Conservation (phyloP, 2,113 vertebrate genomes). For the Craseonycteris thonglongyai region DNA sequence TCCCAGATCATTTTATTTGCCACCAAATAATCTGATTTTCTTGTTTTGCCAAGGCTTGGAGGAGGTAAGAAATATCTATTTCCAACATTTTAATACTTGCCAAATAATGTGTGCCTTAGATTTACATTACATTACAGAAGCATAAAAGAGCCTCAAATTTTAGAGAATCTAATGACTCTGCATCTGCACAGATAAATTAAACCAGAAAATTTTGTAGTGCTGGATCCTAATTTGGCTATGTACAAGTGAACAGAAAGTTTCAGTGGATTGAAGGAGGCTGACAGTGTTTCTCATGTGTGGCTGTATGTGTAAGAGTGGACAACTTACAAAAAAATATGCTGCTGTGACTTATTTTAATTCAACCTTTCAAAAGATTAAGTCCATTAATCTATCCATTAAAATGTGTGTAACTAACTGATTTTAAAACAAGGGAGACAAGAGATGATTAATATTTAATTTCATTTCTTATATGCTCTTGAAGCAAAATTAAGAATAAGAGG, state of each 20-base stretch:
- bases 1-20: not conserved
- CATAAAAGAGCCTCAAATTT: not conserved
- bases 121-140: not conserved
- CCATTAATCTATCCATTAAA: not conserved
- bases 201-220: not conserved
- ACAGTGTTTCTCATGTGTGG: not conserved
- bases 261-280: not conserved
- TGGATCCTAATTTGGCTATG: not conserved
- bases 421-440: not conserved
- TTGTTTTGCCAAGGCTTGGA: not conserved
- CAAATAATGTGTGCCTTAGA: not conserved
- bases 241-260: not conserved
- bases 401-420: not conserved
- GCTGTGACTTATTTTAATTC: not conserved
- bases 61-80: not conserved
- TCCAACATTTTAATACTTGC: not conserved
- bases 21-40: not conserved
- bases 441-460: not conserved
- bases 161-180: not conserved
- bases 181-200: not conserved
- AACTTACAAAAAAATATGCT: not conserved
- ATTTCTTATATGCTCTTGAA: not conserved
- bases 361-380: not conserved
- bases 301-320: not conserved
- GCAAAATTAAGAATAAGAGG: not conserved